A percentile compares a stretch with the other conserved stretches of the same genome.
Evolutionary conservation across 2,113 vertebrate genomes (phyloP).

Genomic region (Boulengeromyrus knoepffleri): DNA sequence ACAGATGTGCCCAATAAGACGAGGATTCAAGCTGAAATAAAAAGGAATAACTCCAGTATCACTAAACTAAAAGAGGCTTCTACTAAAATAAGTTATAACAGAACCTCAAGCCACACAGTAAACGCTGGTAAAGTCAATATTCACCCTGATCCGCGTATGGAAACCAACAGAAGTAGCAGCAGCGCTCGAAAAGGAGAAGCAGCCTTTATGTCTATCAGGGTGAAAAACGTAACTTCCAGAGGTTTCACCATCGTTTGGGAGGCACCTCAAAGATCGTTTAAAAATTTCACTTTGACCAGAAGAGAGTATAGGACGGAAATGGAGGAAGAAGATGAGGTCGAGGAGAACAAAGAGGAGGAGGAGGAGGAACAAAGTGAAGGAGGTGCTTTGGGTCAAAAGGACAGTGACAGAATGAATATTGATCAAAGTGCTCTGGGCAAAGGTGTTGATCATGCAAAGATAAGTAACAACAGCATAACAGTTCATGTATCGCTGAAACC

Average conservation of each 20-base stretch:
- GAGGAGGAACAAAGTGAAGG: neutral
- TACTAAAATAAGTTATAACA: slow-evolving; percentile 5
- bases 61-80: neutral
- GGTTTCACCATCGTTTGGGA: slow-evolving; percentile 64
- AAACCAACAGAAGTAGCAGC: slow-evolving; percentile 34
- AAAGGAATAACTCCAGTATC: neutral
- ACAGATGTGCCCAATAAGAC: neutral
- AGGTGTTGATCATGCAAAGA: slow-evolving; percentile 35
- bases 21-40: neutral
- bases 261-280: slow-evolving; percentile 61
- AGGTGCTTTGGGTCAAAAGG: neutral
- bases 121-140: neutral
- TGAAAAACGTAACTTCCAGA: slow-evolving; percentile 48
- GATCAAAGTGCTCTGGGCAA: slow-evolving; percentile 17
- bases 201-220: slow-evolving; percentile 46
- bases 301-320: slow-evolving; percentile 44
- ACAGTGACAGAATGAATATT: neutral
- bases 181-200: slow-evolving; percentile 31
- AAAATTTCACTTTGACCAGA: slow-evolving; percentile 62
- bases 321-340: slow-evolving; percentile 33
- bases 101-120: neutral
- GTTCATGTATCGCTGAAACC: slow-evolving; percentile 35
- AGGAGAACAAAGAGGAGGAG: slow-evolving; percentile 28
- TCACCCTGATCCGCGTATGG: slow-evolving; percentile 12
- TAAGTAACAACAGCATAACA: slow-evolving; percentile 32